Base-by-base conservation (phyloP, 2,797 vertebrate genomes). In the Lithobates pipiens region DNA sequence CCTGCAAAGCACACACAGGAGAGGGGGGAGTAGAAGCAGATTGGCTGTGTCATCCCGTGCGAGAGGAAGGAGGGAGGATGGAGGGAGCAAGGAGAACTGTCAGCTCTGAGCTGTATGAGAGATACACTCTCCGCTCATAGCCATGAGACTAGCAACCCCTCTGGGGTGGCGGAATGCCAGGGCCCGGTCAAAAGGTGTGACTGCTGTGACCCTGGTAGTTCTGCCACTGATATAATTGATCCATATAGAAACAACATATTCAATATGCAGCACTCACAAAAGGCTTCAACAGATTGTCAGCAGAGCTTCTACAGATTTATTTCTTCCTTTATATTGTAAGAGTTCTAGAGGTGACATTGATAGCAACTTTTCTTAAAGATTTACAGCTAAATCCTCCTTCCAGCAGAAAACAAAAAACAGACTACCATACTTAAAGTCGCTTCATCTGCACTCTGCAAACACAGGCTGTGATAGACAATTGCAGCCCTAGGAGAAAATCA, bases 401-500 rank as follows among this genome's bases (percentile, higher is more conserved):
- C 16, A 10, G 32, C 44, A 46, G 3, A 46, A 46, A 46, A 46
- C 32, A 11, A 46, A 15, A 39, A 39, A 39, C 39, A 39, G 50
- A 75, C 74, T 46, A 23, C 63, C n/a, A 42, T 68, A 76, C 57
- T 23, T 44, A 76, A 73, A 67, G 69, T 79, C 61, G 27, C 65
- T 79, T 32, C 44, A 54, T 69, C 57, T 85, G 54, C 23, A 70
- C 10, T 76, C 44, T 61, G 34, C 25, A 76, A 77, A 61, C 77
- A 80, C 63, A 80, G 76, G 77, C 63, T 44, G 4, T 81, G 72
- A 85, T 85, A 44, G 78, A 85, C 78, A 81, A 80, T 63, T 76
- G 77, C 72, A 80, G 65, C 78, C 84, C 27, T 54, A 70, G 84
- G 84, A 76, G 25, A 85, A 85, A 85, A 80, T 85, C 84, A 81